Evolutionary conservation across 2,888 invertebrate species (phyloP).

Genomic region (Celastrina argiolus): DNA sequence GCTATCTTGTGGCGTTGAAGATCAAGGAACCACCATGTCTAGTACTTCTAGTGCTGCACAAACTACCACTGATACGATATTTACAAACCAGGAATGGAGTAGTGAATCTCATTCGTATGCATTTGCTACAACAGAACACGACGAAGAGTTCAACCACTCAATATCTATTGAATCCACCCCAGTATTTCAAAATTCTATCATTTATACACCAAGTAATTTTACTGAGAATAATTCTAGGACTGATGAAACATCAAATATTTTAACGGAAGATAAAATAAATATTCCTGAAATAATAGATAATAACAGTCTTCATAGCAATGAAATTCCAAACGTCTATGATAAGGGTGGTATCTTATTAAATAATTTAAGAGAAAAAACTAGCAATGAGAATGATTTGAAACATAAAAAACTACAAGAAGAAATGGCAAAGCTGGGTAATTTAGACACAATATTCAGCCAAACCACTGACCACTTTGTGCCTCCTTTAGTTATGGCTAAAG

Average conservation of each 20-base stretch:
- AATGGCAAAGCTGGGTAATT: slow-evolving; percentile 61
- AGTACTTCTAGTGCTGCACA: slow-evolving; percentile 44
- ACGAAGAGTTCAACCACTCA: slow-evolving; percentile 46
- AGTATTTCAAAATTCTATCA: slow-evolving; percentile 34
- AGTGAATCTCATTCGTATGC: slow-evolving; percentile 51
- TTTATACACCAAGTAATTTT: slow-evolving; percentile 34
- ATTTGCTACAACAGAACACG: slow-evolving; percentile 48
- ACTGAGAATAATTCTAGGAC: slow-evolving; percentile 24
- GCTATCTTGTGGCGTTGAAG: slow-evolving; percentile 76
- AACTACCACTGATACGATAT: slow-evolving; percentile 43
- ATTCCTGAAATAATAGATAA: slow-evolving; percentile 44
- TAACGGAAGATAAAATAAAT: slow-evolving; percentile 43
- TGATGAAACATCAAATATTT: slow-evolving; percentile 28
- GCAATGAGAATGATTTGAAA: slow-evolving; percentile 61
- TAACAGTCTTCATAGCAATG: slow-evolving; percentile 61
- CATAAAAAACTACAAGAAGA: slow-evolving; percentile 68
- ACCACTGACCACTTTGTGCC: slow-evolving; percentile 73
- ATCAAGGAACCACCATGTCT: slow-evolving; percentile 53
- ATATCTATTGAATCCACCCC: slow-evolving; percentile 41
- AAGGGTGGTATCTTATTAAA: slow-evolving; percentile 47
- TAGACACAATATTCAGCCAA: slow-evolving; percentile 69
- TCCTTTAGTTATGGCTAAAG: slow-evolving; percentile 73
- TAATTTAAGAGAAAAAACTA: slow-evolving; percentile 54
- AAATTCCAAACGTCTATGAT: slow-evolving; percentile 50
- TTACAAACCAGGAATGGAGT: slow-evolving; percentile 50